A percentile compares a stretch with the other conserved stretches of the same genome.
phyloP scores from a whole-genome alignment of 2,888 invertebrate genomes.

The Plusia festucae region DNA sequence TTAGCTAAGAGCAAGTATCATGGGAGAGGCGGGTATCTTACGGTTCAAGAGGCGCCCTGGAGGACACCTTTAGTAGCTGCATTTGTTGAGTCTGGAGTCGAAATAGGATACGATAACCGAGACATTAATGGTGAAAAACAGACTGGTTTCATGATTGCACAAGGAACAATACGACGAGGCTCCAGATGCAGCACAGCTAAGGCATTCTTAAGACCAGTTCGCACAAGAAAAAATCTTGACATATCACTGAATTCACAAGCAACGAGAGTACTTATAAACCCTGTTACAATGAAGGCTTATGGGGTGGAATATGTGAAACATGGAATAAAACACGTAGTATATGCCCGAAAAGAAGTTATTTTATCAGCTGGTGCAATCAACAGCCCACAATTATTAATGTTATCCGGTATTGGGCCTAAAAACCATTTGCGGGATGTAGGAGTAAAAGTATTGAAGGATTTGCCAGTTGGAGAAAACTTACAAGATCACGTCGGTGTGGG shows the following conservation, averaged over 20 bases:
- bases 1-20: slow-evolving; percentile 92
- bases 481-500: slow-evolving; percentile 97
- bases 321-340: slow-evolving; percentile 91
- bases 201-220: slow-evolving; percentile 94
- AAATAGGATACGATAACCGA: slow-evolving; percentile 95
- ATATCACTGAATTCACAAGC: slow-evolving; percentile 94
- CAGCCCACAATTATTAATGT: slow-evolving; percentile 96
- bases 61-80: slow-evolving; percentile 94
- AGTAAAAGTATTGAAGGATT: slow-evolving; percentile 93
- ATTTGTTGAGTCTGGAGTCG: slow-evolving; percentile 94
- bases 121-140: slow-evolving; percentile 95
- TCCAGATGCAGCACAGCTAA: slow-evolving; percentile 96
- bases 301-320: slow-evolving; percentile 95
- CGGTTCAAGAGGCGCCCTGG: slow-evolving; percentile 96
- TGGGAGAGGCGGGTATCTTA: slow-evolving; percentile 92
- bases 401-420: slow-evolving; percentile 95
- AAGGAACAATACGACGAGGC: slow-evolving; percentile 94
- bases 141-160: slow-evolving; percentile 95
- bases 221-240: slow-evolving; percentile 94
- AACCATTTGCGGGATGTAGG: slow-evolving; percentile 92
- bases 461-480: slow-evolving; percentile 94
- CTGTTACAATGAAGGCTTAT: slow-evolving; percentile 92
- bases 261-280: slow-evolving; percentile 93
- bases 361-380: slow-evolving; percentile 97
- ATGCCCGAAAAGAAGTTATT: slow-evolving; percentile 95